Evolutionary conservation across 2,113 vertebrate genomes (phyloP).

Genomic region (Cephalopholis sonnerati): DNA sequence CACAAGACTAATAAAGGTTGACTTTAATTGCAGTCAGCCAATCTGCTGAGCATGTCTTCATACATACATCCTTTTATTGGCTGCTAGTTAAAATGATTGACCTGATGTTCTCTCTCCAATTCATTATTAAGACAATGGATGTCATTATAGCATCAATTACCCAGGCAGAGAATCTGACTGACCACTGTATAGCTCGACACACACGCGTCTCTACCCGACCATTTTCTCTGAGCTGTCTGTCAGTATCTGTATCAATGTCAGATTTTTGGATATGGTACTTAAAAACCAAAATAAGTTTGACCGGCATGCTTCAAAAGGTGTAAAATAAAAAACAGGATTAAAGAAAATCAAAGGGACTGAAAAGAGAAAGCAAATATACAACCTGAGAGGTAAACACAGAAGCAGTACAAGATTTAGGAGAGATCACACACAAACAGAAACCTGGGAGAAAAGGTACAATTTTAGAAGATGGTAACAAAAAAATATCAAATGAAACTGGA

Average conservation of each 20-base stretch:
- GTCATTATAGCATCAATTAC: neutral
- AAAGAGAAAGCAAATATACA: neutral
- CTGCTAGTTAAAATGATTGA: neutral
- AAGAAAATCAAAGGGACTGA: conserved; percentile 8
- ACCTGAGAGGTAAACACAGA: conserved; percentile 8
- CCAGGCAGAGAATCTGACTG: neutral
- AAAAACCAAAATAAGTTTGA: neutral
- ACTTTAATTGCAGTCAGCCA: neutral
- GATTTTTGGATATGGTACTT: neutral
- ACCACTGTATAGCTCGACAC: neutral
- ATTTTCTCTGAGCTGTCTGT: neutral
- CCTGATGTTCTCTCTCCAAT: neutral
- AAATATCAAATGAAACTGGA: neutral
- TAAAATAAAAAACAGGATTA: neutral
- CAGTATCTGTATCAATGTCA: neutral
- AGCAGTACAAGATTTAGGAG: neutral
- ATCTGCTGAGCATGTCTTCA: neutral
- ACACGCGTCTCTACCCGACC: neutral
- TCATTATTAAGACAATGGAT: conserved; percentile 10
- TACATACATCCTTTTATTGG: neutral
- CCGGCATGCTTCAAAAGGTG: neutral
- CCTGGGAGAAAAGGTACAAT: neutral
- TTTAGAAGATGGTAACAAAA: neutral
- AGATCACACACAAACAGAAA: neutral
- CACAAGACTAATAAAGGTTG: neutral